Percentiles rank a stretch among this genome's conserved stretches.
phyloP scores from a whole-genome alignment of 2,888 invertebrate species.

The Phengaris alcon region DNA sequence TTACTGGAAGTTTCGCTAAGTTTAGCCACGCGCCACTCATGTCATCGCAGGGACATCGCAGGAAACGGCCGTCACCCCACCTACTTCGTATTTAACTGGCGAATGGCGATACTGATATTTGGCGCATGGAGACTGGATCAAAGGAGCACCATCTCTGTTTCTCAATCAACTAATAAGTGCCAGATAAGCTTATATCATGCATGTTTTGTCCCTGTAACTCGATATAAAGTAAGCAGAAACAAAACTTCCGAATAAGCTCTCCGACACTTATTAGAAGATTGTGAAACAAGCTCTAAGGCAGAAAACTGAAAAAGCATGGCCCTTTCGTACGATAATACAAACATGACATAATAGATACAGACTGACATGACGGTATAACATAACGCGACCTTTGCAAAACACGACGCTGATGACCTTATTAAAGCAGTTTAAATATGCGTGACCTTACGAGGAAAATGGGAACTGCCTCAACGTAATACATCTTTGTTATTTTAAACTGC shows the following conservation, averaged over 20 bases:
- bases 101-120: neutral
- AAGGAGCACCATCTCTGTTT: too few relatives aligned
- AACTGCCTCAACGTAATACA: neutral
- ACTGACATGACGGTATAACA: neutral
- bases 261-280: too few relatives aligned
- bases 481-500: neutral
- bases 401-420: conserved; percentile 13
- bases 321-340: neutral
- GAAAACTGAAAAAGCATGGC: too few relatives aligned
- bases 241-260: too few relatives aligned
- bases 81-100: neutral
- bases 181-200: too few relatives aligned
- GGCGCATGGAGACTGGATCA: too few relatives aligned
- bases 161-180: too few relatives aligned
- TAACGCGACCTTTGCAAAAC: neutral
- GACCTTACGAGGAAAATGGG: conserved; percentile 10
- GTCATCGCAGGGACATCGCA: neutral
- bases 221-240: too few relatives aligned
- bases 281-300: too few relatives aligned
- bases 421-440: neutral
- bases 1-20: neutral
- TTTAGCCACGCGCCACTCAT: neutral
- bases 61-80: neutral
- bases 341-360: too few relatives aligned
- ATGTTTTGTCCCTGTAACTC: too few relatives aligned